These are phyloP conservation scores for Xanthorhoe designata DNA, from an alignment of 2,888 invertebrate genomes.

Conservation along the genomic window DNA sequence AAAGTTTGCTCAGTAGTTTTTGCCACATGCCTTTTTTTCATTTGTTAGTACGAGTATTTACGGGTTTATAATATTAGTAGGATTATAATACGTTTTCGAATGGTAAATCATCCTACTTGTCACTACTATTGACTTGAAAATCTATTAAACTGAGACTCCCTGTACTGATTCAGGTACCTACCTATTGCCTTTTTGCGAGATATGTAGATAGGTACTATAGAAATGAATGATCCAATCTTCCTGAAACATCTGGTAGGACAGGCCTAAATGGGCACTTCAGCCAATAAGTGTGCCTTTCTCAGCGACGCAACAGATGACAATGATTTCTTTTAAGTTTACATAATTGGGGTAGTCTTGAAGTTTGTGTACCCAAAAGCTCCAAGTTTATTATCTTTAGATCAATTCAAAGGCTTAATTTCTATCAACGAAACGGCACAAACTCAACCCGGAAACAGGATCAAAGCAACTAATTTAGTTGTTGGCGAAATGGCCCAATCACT, in stretches of 20 bases:
- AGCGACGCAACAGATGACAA: constrained; percentile 1
- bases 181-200: neutral
- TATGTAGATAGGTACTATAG: neutral
- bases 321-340: neutral
- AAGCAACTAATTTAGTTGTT: constrained; percentile 23
- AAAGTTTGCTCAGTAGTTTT: neutral
- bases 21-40: no score
- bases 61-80: no score
- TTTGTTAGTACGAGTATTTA: no score
- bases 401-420: constrained; percentile 1
- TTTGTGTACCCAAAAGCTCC: neutral
- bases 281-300: neutral
- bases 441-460: constrained; percentile 9
- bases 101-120: no score
- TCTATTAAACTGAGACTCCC: no score
- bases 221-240: neutral
- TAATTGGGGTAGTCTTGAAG: neutral
- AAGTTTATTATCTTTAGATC: neutral
- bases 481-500: constrained; percentile 17
- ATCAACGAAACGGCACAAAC: neutral
- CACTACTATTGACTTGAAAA: no score
- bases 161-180: no score
- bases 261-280: constrained; percentile 1
- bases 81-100: no score
- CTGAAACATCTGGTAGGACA: neutral